Conservation (phyloP, 2,797 vertebrate genomes). For the Pelochelys cantorii region DNA sequence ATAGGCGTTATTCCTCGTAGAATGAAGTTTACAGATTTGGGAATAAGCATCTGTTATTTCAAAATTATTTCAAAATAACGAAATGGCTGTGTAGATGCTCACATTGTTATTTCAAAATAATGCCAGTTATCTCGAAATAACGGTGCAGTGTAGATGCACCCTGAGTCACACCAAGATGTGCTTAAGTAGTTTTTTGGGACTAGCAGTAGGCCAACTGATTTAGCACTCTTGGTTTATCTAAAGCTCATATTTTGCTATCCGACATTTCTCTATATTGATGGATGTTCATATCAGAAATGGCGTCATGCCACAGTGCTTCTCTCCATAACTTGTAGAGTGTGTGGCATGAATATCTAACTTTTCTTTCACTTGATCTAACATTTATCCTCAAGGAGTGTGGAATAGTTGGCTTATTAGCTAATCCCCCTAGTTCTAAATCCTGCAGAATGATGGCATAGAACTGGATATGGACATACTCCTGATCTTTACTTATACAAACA, state of each 20-base stretch:
- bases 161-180: background rate
- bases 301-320: background rate
- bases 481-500: background rate
- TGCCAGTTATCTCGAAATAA: too few species aligned
- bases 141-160: too few species aligned
- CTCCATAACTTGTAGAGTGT: background rate
- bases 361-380: background rate
- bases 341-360: background rate
- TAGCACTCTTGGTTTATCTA: background rate
- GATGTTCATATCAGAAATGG: background rate
- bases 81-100: too few species aligned
- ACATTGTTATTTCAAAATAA: too few species aligned
- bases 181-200: background rate
- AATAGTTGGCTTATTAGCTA: constrained; percentile 41
- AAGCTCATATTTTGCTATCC: background rate
- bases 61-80: too few species aligned
- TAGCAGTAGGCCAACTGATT: fast-evolving
- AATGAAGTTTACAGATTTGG: too few species aligned
- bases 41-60: too few species aligned
- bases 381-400: background rate
- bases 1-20: too few species aligned
- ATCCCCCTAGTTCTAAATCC: background rate
- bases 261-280: background rate
- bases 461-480: background rate
- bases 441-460: background rate